Evolutionary conservation across 2,113 vertebrate species (phyloP).

Genomic region (Hydropotes inermis): DNA sequence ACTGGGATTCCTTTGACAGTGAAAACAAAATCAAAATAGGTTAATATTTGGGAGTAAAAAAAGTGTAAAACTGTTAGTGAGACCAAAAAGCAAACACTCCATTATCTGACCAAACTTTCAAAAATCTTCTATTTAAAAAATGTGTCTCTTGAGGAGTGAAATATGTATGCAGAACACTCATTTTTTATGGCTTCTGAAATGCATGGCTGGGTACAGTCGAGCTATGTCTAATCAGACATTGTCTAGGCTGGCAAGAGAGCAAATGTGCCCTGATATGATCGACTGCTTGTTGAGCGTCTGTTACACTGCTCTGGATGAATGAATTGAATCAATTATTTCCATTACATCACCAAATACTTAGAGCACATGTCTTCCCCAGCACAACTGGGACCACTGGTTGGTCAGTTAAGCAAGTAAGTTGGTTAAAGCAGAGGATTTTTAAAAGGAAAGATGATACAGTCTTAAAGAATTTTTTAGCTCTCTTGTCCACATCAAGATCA

Average conservation of each 20-base stretch:
- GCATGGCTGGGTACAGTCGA: neutral
- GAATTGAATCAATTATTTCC: conserved; percentile 34
- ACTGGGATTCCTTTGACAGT: neutral
- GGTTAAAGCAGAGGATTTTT: neutral
- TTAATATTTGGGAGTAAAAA: neutral
- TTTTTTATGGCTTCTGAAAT: neutral
- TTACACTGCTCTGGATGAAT: conserved; percentile 35
- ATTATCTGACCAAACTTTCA: neutral
- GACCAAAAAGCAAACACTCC: neutral
- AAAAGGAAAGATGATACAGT: neutral
- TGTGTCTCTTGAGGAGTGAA: neutral
- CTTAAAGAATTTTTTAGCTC: neutral
- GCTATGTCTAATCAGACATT: neutral
- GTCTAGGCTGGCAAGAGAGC: neutral
- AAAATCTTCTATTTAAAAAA: neutral
- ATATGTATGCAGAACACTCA: neutral
- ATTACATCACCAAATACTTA: conserved; percentile 26
- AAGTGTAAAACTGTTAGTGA: neutral
- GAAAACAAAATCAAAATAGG: neutral
- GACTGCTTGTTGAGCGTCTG: neutral
- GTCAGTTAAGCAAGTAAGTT: neutral
- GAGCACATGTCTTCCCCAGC: neutral
- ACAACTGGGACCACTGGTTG: neutral
- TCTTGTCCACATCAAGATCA: neutral
- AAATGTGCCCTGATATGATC: neutral